Base-by-base conservation (phyloP, 1,140 invertebrate species). In the Drosophila mauritiana region DNA sequence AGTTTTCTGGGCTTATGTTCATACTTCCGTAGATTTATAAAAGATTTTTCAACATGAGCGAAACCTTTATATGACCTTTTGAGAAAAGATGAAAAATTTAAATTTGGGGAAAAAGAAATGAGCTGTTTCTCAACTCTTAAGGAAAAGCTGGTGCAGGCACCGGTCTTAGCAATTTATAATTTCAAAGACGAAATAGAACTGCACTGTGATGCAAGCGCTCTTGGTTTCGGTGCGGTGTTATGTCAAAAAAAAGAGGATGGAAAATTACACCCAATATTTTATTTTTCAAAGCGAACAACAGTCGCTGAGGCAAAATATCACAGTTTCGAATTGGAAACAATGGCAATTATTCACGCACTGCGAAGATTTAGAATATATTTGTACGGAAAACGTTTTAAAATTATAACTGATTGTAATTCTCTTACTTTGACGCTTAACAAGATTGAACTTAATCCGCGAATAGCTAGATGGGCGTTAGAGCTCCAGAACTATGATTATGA, bases 401-500 rank as follows among this genome's bases (percentile, higher is more conserved):
- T 42, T 42, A 42, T 42, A 8, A 31, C 27, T 8, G 40, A 42
- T 42, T 42, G 40, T 7, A 42, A 42, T 42, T 42, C 40, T 15
- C 7, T 42, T 3, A 17, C n/a, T 42, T 42, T 42, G 4, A 42
- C 45, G 12, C 7, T 12, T n/a, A 37, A 37, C 3, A 37, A 37
- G 4, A 37, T 13, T 12, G 36, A 37, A 37, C 10, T 37, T 12
- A 37, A 37, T 37, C 36, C 36, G 3, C 36, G 12, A 12, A 37
- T 37, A 37, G 36, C 36, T 12, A 11, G 13, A 20, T 31, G 91
- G 34, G 80, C 88, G 37, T 52, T 90, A 43, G 36, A 76, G 40
- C 58, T 69, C 37, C 15, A 74, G 39, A 52, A 68, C 49, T 62
- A 52, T 15, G 49, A 68, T 15, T 52, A 57, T 20, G 11, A 20